Base-by-base conservation (phyloP, 2,888 invertebrate species). In the Drosophila setosimentum region DNA sequence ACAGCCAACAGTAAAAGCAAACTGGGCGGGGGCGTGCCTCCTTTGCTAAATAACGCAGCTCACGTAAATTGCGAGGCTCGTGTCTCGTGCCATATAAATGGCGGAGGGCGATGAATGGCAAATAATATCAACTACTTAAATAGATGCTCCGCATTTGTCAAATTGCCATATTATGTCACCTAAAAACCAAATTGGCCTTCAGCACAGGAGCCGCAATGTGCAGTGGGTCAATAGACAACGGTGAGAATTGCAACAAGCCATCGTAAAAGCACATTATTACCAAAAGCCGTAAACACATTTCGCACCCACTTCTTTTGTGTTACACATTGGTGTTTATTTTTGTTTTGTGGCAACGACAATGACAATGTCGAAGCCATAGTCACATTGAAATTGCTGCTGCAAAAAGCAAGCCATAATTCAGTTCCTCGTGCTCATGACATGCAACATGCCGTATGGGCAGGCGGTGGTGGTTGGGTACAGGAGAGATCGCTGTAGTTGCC, bases 341-440 rank as follows among this genome's bases (percentile, higher is more conserved):
- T 50, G n/a, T 27, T 29, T 55, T 3, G 29, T 29, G 21, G 40
- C 57, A 16, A 63, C 82, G 78, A 80, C 82, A 87, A 73, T 84
- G 84, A 71, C 82, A 82, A 74, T 78, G 84, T 73, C 75, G 61
- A 55, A 54, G 71, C 33, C 71, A 49, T 59, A 63, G 68, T 64
- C 64, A 32, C 29, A 48, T 61, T 65, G 55, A 49, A 50, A 64
- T 49, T 42, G 40, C 1, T 45, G 65, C 27, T 8, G 59, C 83
- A 83, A 80, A 40, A 45, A 4, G 82, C 75, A 78, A 71, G 73
- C 57, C 53, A 76, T 80, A 82, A 78, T 85, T 58, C 67, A 80
- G 85, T 83, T 83, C 83, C 80, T 81, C 68, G 72, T 68, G 68
- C 72, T 48, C 50, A 65, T 68, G 48, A 59, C 78, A 66, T 68